Percentiles rank a stretch among this genome's conserved stretches.
Conservation (phyloP, 2,113 vertebrate species). For the Xenopus borealis region DNA sequence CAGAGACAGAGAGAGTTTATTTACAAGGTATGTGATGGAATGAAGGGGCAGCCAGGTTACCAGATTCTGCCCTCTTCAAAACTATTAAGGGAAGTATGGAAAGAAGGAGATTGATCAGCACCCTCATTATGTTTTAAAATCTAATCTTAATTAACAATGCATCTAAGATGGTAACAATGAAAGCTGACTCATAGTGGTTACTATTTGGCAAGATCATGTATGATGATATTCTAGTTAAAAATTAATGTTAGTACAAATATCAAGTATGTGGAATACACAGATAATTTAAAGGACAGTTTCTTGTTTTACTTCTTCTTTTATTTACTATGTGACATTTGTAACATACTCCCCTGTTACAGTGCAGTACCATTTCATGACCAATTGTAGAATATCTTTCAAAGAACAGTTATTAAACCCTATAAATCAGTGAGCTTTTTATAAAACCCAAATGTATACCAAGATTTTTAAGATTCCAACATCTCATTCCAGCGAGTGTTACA, state of each 20-base stretch:
- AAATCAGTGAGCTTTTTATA: constrained; percentile 17
- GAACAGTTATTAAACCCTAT: constrained; percentile 23
- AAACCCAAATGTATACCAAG: constrained; percentile 19
- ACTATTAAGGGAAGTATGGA: not conserved
- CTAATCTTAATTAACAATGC: constrained; percentile 3
- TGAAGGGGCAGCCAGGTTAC: constrained; percentile 23
- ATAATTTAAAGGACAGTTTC: too few species aligned
- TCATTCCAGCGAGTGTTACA: constrained; percentile 25
- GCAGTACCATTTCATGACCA: too few species aligned
- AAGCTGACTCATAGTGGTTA: not conserved
- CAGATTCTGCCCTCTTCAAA: constrained; percentile 25
- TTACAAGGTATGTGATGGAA: constrained; percentile 31
- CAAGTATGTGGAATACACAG: too few species aligned
- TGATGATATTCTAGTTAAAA: too few species aligned
- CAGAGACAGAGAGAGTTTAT: constrained; percentile 23
- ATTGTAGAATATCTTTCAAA: not conserved
- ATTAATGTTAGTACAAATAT: too few species aligned
- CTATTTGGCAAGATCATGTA: too few species aligned
- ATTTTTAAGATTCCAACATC: constrained; percentile 20
- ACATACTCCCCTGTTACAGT: too few species aligned
- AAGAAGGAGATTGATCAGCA: constrained; percentile 11
- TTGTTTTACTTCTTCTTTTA: too few species aligned
- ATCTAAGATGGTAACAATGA: not conserved
- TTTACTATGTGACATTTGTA: too few species aligned
- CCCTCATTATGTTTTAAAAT: constrained; percentile 18